Percentiles rank a stretch among this genome's conserved stretches.
Conservation (phyloP, 2,888 invertebrate genomes). For the Pollenia amentaria region DNA sequence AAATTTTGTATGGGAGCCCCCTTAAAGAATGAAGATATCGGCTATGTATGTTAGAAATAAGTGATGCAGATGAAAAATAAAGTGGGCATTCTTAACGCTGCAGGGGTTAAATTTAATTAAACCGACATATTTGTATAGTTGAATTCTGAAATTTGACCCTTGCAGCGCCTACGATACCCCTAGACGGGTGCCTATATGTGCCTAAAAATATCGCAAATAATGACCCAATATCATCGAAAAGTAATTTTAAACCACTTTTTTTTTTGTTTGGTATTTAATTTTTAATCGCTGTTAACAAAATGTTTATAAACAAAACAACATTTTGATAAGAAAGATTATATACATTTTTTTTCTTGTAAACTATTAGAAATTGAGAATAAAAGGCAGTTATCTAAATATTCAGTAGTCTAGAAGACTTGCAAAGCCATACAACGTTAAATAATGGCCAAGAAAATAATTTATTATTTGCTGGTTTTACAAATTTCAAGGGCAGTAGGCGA, state of each 20-base stretch:
- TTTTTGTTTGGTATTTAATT: neutral
- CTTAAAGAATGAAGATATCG: too few species aligned
- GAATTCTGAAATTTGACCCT: too few species aligned
- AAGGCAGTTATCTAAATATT: neutral
- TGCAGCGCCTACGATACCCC: too few species aligned
- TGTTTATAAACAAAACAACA: neutral
- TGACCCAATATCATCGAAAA: too few species aligned
- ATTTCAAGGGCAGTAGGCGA: conserved; percentile 12
- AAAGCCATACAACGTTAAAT: neutral
- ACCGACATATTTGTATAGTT: too few species aligned
- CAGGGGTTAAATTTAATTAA: too few species aligned
- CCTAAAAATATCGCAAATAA: too few species aligned
- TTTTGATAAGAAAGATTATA: conserved; percentile 25
- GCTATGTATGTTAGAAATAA: too few species aligned
- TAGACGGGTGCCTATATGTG: too few species aligned
- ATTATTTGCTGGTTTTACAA: conserved; percentile 4
- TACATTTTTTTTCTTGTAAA: conserved; percentile 30
- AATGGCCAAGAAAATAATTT: conserved; percentile 1
- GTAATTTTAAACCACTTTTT: neutral
- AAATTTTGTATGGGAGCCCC: too few species aligned
- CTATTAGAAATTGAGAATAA: neutral
- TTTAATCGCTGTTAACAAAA: neutral
- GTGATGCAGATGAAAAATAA: too few species aligned
- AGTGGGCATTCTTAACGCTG: too few species aligned
- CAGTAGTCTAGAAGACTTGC: conserved; percentile 24